phyloP scores from a whole-genome alignment of 2,888 invertebrate species.

The Norana najaformis region DNA sequence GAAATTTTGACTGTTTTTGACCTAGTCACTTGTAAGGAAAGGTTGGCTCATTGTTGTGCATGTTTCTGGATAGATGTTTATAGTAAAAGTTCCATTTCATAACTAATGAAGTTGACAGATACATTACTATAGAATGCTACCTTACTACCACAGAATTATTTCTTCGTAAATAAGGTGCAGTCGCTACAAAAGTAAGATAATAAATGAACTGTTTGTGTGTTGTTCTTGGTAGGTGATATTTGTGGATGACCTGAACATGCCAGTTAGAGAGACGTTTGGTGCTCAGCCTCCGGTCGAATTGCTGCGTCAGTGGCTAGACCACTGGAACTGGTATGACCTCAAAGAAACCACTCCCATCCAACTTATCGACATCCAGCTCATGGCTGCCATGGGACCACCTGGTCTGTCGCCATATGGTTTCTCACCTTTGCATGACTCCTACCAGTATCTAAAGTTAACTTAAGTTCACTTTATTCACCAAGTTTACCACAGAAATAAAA shows the following conservation, averaged over 20 bases:
- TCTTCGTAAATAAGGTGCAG: no score
- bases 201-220: background rate
- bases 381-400: conserved; percentile 66
- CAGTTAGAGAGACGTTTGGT: conserved; percentile 83
- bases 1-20: no score
- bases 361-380: conserved; percentile 61
- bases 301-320: conserved; percentile 66
- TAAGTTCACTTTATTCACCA: background rate
- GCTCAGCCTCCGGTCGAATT: conserved; percentile 93
- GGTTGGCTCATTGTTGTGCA: no score
- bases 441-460: background rate
- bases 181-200: background rate
- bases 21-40: no score
- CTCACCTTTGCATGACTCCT: background rate
- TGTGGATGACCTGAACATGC: conserved; percentile 94
- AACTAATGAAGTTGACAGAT: no score
- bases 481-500: background rate
- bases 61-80: no score
- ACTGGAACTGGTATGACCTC: conserved; percentile 62
- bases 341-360: conserved; percentile 62
- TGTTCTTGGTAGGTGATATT: conserved; percentile 74
- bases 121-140: no score
- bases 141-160: no score
- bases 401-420: conserved; percentile 48
- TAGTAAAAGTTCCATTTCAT: no score